Evolutionary conservation across 1,140 invertebrate species (phyloP).

Genomic region (Paraescarpia echinospica): DNA sequence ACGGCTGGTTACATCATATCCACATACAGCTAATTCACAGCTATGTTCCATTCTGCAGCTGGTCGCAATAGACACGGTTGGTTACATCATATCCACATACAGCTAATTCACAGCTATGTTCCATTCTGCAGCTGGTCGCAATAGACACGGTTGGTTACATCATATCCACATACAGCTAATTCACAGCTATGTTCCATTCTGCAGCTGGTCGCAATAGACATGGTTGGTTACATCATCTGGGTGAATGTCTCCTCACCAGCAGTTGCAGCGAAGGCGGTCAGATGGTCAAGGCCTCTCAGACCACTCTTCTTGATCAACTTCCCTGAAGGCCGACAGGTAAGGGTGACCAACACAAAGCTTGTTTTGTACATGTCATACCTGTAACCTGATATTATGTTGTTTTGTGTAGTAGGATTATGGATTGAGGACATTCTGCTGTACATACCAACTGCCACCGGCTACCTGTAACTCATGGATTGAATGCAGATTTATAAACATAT

Average conservation of each 20-base stretch:
- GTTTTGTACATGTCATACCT: not conserved
- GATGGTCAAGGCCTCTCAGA: constrained; percentile 60
- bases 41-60: too few species aligned
- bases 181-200: constrained; percentile 14
- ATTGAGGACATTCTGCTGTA: too few species aligned
- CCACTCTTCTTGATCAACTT: constrained; percentile 63
- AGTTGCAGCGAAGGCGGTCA: constrained; percentile 36
- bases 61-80: too few species aligned
- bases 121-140: not conserved
- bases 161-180: not conserved
- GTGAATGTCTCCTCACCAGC: constrained; percentile 40
- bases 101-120: not conserved
- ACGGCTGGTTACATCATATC: too few species aligned
- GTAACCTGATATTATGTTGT: too few species aligned
- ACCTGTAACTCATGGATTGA: too few species aligned
- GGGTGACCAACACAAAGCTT: constrained; percentile 19
- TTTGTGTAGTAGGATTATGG: too few species aligned
- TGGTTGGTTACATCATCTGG: constrained; percentile 56
- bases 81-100: too few species aligned
- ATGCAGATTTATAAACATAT: too few species aligned
- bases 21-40: too few species aligned
- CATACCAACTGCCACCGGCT: too few species aligned
- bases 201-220: constrained; percentile 59
- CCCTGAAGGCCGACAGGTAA: constrained; percentile 61
- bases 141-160: not conserved